Evolutionary conservation across 2,888 invertebrate species (phyloP), one percentile per base, ranked within the genome.

Genomic region (Lasioglossum vierecki): DNA sequence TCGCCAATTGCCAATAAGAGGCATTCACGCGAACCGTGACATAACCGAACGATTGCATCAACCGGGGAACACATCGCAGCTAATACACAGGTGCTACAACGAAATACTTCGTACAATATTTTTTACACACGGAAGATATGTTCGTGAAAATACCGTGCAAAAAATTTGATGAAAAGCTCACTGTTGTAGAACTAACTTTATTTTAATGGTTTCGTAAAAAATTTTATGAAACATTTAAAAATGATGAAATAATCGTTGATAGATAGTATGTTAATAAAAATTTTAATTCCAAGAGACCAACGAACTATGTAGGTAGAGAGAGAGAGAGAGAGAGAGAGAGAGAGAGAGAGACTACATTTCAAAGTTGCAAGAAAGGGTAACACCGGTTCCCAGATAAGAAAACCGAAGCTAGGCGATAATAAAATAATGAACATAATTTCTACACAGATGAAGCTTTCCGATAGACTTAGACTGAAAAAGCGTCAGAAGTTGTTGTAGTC

Each of bases 1-100:
- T 84, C 80, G 84, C 78, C 80, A 84, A 82, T 71, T 53, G 60
- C 66, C 81, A 26, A 72, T 71, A 79, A 75, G 79, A 73, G 57
- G 72, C 63, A 39, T 73, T 81, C 76, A 77, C 77, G 83, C 49
- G 35, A 72, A 22, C 57, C 63, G 79, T 87, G 84, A 84, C 81
- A 77, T 84, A 81, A 87, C 84, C 44, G n/a, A 49, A 63, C 71
- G 63, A 79, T 41, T 70, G 26, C 79, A 60, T 66, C 39, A 18
- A 70, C 22, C 30, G 30, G 11, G n/a, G 63, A 22, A 18, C 63
- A 30, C 72, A 18, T 49, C 18, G 46, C 44, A 15, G 46, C 46
- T 46, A 49, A 30, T 46, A 9, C 26, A 49, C 30, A 30, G 26
- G 44, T 30, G 26, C 30, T 0, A 2, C 22, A 35, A 35, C 49